Conservation (phyloP, 2,888 invertebrate species). For the Cryptus viduatorius region DNA sequence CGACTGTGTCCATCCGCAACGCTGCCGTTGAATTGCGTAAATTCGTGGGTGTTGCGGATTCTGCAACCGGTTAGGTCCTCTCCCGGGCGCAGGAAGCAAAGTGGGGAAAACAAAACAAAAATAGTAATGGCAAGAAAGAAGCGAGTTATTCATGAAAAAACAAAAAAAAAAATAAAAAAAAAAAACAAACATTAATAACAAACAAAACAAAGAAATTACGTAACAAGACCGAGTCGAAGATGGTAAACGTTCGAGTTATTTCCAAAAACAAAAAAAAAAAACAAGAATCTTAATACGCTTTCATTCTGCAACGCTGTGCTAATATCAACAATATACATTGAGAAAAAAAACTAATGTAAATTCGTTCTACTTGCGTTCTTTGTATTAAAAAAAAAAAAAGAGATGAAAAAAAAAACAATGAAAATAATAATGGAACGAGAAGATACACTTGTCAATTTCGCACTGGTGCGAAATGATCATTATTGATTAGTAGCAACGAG, state of each 20-base stretch:
- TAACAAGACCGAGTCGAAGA: conserved; percentile 62
- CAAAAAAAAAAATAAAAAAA: conserved; percentile 45
- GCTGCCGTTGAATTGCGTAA: conserved; percentile 28
- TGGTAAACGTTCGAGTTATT: conserved; percentile 70
- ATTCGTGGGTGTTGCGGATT: conserved; percentile 67
- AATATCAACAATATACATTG: conserved; percentile 77
- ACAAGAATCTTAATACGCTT: conserved; percentile 78
- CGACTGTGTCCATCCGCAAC: conserved; percentile 74
- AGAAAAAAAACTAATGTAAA: conserved; percentile 61
- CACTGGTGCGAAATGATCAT: conserved; percentile 79
- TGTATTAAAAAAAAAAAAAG: conserved; percentile 58
- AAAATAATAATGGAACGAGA: conserved; percentile 49
- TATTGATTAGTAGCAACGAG: conserved; percentile 67
- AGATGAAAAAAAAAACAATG: conserved; percentile 40
- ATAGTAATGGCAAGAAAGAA: conserved; percentile 14
- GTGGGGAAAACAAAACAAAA: conserved; percentile 53
- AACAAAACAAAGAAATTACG: conserved; percentile 49
- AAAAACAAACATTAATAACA: conserved; percentile 56
- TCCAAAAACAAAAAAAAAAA: conserved; percentile 45
- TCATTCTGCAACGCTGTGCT: conserved; percentile 80
- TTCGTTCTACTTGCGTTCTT: conserved; percentile 69
- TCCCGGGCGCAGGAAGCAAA: conserved; percentile 77
- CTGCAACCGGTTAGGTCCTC: conserved; percentile 79
- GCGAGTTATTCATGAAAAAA: conserved; percentile 12
- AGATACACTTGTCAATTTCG: conserved; percentile 74